Evolutionary conservation across 2,888 invertebrate species (phyloP), one percentile per base, ranked within the genome.

Genomic region (Galeruca laticollis): DNA sequence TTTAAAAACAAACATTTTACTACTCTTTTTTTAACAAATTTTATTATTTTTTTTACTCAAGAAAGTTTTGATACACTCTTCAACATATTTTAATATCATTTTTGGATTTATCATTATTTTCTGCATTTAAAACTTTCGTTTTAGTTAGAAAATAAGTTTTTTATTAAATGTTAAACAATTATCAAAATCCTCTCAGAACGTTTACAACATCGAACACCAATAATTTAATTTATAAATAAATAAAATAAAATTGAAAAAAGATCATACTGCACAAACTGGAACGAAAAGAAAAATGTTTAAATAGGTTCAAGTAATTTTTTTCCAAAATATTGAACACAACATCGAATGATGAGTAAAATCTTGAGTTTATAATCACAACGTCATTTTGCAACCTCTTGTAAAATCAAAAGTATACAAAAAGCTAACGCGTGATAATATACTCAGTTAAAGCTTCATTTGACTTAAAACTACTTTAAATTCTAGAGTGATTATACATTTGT

Each of bases 401-500:
- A 47, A 69, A 66, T 64, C 54, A 66, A 68, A 68, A 61, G 51
- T 60, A 6, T n/a, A 21, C 37, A 54, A 63, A n/a, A 71, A 68
- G 26, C 35, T 37, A 68, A 67, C 69, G 57, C 51, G 67, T 65
- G 31, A 64, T 75, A 64, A 54, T 66, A 72, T 72, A 71, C 71
- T 69, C 64, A 52, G 10, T 73, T 73, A 73, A 75, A 73, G 72
- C 72, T 70, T 74, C 70, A 71, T 70, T 74, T 69, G 68, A 67
- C 72, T 64, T 75, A 78, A 70, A 67, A 72, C 75, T 73, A 68
- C 33, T 64, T 56, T 73, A 71, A 68, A 70, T 49, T 71, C 76
- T 75, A 70, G 64, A 74, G 75, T 79, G 78, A 79, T 79, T 80
- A 79, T 76, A 79, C 75, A 81, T 84, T 84, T 85, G 85, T 85